phyloP scores from a whole-genome alignment of 2,113 vertebrate species.

The Platycercus adscitus region DNA sequence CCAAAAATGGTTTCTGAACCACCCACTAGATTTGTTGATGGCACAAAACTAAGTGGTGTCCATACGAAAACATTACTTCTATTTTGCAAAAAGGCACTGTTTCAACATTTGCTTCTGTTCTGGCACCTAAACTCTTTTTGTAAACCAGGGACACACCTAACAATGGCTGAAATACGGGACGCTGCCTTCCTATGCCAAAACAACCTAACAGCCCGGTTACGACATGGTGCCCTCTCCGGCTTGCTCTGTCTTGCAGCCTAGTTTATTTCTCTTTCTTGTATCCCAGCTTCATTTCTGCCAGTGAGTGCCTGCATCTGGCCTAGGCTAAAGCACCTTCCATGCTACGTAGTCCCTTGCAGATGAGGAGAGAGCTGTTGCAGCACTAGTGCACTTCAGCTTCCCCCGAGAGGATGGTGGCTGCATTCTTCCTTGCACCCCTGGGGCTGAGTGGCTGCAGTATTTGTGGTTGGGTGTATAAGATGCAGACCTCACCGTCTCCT shows the following conservation, averaged over 20 bases:
- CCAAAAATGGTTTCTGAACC: not conserved
- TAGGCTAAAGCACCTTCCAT: not conserved
- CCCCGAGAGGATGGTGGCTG: not conserved
- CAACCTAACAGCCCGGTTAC: not conserved
- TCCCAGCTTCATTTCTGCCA: not conserved
- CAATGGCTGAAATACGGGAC: not conserved
- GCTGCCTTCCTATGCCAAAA: not conserved
- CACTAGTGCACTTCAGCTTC: not conserved
- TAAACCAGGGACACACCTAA: not conserved
- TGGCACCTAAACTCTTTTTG: not conserved
- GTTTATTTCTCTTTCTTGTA: not conserved
- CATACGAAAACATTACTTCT: not conserved
- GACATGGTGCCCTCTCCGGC: fast-evolving
- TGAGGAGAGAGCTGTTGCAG: not conserved
- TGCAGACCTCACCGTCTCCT: not conserved
- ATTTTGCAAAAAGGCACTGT: not conserved
- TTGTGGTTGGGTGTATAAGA: fast-evolving
- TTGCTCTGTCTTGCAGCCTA: not conserved
- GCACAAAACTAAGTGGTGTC: not conserved
- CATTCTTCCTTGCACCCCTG: not conserved
- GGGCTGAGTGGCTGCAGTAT: not conserved
- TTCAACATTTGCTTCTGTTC: not conserved
- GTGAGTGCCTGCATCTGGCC: not conserved
- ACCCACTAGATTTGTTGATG: not conserved
- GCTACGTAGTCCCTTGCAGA: not conserved